Evolutionary conservation across 1,140 invertebrate species (phyloP), one percentile per base, ranked within the genome.

Genomic region (Drosophila tristis): DNA sequence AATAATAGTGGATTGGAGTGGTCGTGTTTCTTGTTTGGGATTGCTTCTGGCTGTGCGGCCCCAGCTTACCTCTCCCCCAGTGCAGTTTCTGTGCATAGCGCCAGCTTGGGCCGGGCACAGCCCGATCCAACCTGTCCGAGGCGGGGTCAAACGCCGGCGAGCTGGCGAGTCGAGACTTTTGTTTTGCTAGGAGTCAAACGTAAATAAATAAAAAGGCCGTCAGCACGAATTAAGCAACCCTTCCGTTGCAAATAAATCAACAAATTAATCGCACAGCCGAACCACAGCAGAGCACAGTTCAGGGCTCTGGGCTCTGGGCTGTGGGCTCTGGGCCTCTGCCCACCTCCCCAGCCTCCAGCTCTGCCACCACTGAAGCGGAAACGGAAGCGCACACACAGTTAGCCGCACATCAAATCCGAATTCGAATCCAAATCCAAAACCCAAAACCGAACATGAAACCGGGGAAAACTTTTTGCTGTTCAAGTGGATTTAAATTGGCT

Each of bases 191-290:
- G 35, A 39, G 35, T 13, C 35, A 4, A 39, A 13, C 44, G 57
- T 67, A 60, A 67, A 87, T 81, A 78, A 86, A 86, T 87, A 74
- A 74, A 78, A 66, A 54, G 26, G 54, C 64, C 80, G 79, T 80
- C 70, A 74, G 54, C 65, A 67, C 48, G 65, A 80, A 84, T 91
- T 90, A 90, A 85, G 77, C 90, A 89, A 86, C 86, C 80, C 90
- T 91, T 91, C 90, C 90, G 90, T 74, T 80, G 45, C 60, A 20
- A 59, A 91, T 91, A 91, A 91, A 91, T 91, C 90, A 91, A 61
- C 66, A 82, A 79, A 89, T 87, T 87, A 89, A 82, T 76, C 73
- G 74, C 68, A 56, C 47, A 53, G 54, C 54, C 64, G 61, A 87
- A 55, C 61, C 35, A 13, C 35, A 39, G 64, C 47, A 66, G 65